A percentile compares a stretch with the other conserved stretches of the same genome.
phyloP scores from a whole-genome alignment of 92 coral and sea anemone genomes.

The Metridium senile region DNA sequence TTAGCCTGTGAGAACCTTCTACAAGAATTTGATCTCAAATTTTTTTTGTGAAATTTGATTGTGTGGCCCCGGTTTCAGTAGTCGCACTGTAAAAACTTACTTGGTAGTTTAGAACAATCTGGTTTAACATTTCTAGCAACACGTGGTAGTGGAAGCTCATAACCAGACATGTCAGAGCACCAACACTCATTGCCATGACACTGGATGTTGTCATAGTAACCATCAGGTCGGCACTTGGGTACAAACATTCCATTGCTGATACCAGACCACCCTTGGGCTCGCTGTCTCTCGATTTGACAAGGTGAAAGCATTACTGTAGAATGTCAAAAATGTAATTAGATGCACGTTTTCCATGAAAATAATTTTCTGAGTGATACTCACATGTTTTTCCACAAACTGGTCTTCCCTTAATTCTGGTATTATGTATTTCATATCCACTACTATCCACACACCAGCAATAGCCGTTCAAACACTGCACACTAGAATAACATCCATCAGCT shows the following conservation, averaged over 20 bases:
- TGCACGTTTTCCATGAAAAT: neutral
- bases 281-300: constrained; percentile 79
- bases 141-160: constrained; percentile 67
- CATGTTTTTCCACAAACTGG: constrained; percentile 70
- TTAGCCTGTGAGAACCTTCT: too few relatives aligned
- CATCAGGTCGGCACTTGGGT: constrained; percentile 63
- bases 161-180: constrained; percentile 78
- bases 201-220: constrained; percentile 64
- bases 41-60: too few relatives aligned
- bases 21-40: too few relatives aligned
- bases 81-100: constrained; percentile 28
- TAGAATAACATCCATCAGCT: constrained; percentile 71
- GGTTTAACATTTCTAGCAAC: constrained; percentile 33
- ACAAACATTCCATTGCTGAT: constrained; percentile 40
- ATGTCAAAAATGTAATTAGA: neutral
- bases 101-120: constrained; percentile 69
- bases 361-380: too few relatives aligned
- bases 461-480: constrained; percentile 76
- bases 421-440: constrained; percentile 70
- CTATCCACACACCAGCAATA: constrained; percentile 96
- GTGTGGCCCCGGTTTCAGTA: too few relatives aligned
- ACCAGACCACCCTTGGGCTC: constrained; percentile 72
- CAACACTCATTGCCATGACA: constrained; percentile 61
- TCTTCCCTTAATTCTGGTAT: constrained; percentile 70
- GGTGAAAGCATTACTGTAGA: constrained; percentile 60